Evolutionary conservation across 2,113 vertebrate species (phyloP).

Genomic region (Mohoua ochrocephala): DNA sequence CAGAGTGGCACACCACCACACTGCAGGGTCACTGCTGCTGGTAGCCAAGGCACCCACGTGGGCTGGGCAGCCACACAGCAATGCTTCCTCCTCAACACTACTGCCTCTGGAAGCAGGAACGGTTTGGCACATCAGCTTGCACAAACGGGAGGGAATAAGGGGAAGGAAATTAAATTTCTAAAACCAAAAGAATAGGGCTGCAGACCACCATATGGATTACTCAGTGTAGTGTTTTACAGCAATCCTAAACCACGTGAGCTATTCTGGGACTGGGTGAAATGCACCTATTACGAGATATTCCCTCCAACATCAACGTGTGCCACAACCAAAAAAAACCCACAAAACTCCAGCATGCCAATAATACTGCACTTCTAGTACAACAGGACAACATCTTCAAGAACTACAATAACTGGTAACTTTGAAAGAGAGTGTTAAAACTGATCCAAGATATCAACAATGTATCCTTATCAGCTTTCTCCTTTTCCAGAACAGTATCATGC

Average conservation of each 20-base stretch:
- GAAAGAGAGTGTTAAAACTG: neutral
- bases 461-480: neutral
- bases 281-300: neutral
- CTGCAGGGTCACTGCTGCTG: neutral
- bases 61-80: rapidly evolving
- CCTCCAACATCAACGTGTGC: neutral
- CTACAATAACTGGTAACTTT: neutral
- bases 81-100: neutral
- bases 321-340: neutral
- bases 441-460: neutral
- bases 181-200: neutral
- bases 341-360: neutral
- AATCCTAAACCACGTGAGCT: neutral
- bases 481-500: neutral
- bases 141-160: neutral
- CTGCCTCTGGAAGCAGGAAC: neutral
- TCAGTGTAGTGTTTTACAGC: neutral
- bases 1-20: neutral
- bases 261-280: neutral
- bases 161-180: neutral
- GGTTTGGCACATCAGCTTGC: neutral
- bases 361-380: neutral
- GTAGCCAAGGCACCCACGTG: rapidly evolving
- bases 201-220: neutral
- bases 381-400: neutral